Evolutionary conservation across 2,888 invertebrate genomes (phyloP), one percentile per base, ranked within the genome.

Genomic region (Habroteleia sp.): DNA sequence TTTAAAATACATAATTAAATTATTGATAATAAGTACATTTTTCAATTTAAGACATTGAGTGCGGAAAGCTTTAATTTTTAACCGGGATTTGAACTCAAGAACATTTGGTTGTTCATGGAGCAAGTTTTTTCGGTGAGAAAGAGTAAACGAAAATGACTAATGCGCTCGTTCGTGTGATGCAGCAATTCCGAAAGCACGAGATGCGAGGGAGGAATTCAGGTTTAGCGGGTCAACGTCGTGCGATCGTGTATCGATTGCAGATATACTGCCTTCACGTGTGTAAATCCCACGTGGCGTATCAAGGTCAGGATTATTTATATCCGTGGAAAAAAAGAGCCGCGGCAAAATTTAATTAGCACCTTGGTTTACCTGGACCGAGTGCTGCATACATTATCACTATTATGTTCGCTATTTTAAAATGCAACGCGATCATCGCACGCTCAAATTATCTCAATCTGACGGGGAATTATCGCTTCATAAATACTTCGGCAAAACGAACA

Each of bases 301-400:
- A 74, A 74, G 74, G 74, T 66, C 66, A 74, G 41, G 66, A 74
- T 74, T 74, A 74, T 66, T 74, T 74, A 74, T 73, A 66, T 41
- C 25, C 50, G 8, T 41, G 25, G 71, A 50, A 65, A 66, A 63
- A 56, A 66, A 39, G 56, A 11, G 42, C 44, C 62, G 44, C 62
- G 58, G 42, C 52, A 35, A 73, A 73, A 73, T 66, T 73, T 66
- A 73, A 73, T 73, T 73, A 73, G 66, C 65, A 73, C 73, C 73
- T 73, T 50, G 56, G 39, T 68, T n/a, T 54, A 29, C 46, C 54
- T 37, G 65, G 54, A 41, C 8, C 54, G 17, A 60, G 20, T 4
- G 60, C 25, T 41, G 66, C 54, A 74, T 66, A 74, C 11, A 66
- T 66, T 66, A 74, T 60, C 73, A 50, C 46, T 31, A 52, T 66